Percentiles rank a stretch among this genome's conserved stretches.
Conservation (phyloP, 2,888 invertebrate genomes). For the Amiota mariae region DNA sequence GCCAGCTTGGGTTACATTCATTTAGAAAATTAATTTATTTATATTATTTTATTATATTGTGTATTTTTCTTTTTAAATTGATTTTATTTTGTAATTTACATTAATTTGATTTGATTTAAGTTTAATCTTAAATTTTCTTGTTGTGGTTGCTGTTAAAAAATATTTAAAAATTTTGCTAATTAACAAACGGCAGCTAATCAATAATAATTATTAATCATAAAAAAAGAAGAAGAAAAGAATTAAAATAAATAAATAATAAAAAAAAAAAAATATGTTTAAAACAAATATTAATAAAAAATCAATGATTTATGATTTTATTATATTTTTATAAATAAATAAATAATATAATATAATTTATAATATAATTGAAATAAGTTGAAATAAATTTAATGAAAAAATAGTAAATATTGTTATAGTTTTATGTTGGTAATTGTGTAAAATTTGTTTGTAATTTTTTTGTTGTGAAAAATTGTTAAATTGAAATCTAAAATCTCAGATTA, state of each 20-base stretch:
- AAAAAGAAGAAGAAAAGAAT: no score
- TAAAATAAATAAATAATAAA: background rate
- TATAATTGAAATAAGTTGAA: background rate
- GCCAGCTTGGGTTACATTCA: slow-evolving; percentile 74
- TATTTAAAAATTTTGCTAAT: slow-evolving; percentile 19
- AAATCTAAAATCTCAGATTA: no score
- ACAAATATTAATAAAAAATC: no score
- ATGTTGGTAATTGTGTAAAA: no score
- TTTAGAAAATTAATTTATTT: slow-evolving; percentile 23
- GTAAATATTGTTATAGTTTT: no score
- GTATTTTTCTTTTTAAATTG: background rate
- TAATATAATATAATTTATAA: background rate
- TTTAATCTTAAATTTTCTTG: background rate
- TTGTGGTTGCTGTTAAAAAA: background rate
- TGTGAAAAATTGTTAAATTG: no score
- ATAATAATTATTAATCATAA: slow-evolving; percentile 19
- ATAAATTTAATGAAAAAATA: background rate
- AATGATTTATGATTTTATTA: no score
- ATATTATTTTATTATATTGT: background rate
- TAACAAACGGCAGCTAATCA: slow-evolving; percentile 16
- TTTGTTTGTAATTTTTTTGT: no score
- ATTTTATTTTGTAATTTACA: slow-evolving; percentile 40
- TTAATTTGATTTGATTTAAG: slow-evolving; percentile 5
- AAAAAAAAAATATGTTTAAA: background rate
- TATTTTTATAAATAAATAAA: background rate